Evolutionary conservation across 92 coral and sea anemone genomes (phyloP), one percentile per base, ranked within the genome.

Genomic region (Porites divaricata): DNA sequence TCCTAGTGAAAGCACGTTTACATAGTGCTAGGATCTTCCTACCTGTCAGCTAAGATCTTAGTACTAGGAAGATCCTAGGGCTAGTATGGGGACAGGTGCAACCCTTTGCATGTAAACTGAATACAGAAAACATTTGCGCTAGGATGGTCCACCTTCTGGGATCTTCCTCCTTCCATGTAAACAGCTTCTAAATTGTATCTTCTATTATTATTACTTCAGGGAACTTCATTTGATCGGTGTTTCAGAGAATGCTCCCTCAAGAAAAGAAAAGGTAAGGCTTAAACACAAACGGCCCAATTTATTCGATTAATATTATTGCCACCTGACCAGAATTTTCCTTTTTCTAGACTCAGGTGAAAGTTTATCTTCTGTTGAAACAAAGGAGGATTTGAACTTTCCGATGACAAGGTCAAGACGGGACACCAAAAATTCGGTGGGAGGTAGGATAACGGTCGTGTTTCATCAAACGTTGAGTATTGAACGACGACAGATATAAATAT

Each of bases 381-480:
- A 35, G 19, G 25, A 12, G 35, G 9, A 23, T 21, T 12, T 21
- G 61, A 50, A 66, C 24, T 13, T 13, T 23, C 13, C 70, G 24
- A 66, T 13, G 63, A 14, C 24, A 73, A 73, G 81, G 21, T 26
- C 25, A 41, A 41, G 81, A 41, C 53, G 81, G 54, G 22, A 20
- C 20, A 63, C 57, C n/a, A 9, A 19, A 49, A 12, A 22, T 1
- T 16, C 21, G 63, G 19, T 22, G 13, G 56, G 35, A 76, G 26
- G 24, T 50, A 23, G 26, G 22, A 51, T 4, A 22, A 4, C 22
- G 19, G 24, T 17, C n/a, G 26, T 28, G 13, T 7, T n/a, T 65
- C 59, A 11, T 54, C 16, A 35, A 35, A 35, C 3, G 45, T 35
- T 35, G 45, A 35, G 45, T 35, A 35, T 35, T 35, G 45, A 35